phyloP scores from a whole-genome alignment of 2,888 invertebrate species.

The Stramonita haemastoma region DNA sequence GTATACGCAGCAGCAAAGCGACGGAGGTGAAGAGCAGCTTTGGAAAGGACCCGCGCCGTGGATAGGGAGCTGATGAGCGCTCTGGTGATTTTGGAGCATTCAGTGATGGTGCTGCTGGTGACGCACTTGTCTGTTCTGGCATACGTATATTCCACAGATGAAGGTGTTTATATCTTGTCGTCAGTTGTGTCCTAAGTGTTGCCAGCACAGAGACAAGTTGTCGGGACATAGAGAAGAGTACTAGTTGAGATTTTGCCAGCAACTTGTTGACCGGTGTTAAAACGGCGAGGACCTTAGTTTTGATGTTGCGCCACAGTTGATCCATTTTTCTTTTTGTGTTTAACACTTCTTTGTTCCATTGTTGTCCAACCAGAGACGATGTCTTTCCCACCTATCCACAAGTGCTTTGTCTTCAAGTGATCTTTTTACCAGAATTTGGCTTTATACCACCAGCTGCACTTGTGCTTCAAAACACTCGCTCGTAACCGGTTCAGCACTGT shows the following conservation, averaged over 20 bases:
- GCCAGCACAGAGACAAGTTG: too few relatives aligned
- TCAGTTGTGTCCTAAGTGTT: too few relatives aligned
- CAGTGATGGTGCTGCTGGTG: neutral
- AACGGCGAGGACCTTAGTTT: neutral
- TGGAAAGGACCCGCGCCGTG: neutral
- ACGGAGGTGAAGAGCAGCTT: conserved; percentile 9
- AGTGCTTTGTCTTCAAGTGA: neutral
- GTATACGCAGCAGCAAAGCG: neutral
- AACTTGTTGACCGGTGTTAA: neutral
- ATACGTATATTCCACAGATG: too few relatives aligned
- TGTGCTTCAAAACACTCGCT: neutral
- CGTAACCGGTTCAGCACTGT: too few relatives aligned
- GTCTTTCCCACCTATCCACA: conserved; percentile 16
- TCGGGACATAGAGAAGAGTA: too few relatives aligned
- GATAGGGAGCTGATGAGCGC: neutral
- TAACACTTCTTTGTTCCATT: neutral
- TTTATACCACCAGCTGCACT: neutral
- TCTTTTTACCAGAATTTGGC: neutral
- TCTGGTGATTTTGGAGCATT: neutral
- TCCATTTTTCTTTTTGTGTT: neutral
- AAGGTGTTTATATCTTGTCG: too few relatives aligned
- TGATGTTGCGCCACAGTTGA: neutral
- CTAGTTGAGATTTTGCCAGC: too few relatives aligned
- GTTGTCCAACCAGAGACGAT: neutral
- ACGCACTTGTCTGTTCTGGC: too few relatives aligned